These are phyloP conservation scores for Drosophila parvula DNA, from an alignment of 1,140 invertebrate species.

Conservation along the genomic window DNA sequence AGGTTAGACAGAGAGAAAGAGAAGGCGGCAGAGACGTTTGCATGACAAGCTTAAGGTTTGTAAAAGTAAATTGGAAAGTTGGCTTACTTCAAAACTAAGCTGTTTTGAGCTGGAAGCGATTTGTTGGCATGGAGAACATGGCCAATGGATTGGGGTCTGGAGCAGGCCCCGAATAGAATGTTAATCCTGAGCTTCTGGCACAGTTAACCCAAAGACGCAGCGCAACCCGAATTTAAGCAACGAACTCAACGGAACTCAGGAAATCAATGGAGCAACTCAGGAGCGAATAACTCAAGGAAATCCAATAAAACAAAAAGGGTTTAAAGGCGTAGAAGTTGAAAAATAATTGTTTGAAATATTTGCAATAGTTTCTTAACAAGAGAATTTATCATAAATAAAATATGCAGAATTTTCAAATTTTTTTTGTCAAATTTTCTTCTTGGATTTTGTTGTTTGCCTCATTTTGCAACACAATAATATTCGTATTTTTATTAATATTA, in stretches of 20 bases:
- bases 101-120: slow-evolving; percentile 62
- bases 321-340: slow-evolving; percentile 68
- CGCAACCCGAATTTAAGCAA: slow-evolving; percentile 72
- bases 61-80: slow-evolving; percentile 74
- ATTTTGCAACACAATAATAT: slow-evolving; percentile 62
- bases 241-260: slow-evolving; percentile 36
- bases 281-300: slow-evolving; percentile 48
- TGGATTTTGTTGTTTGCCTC: slow-evolving; percentile 62
- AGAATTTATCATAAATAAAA: slow-evolving; percentile 77
- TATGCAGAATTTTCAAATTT: slow-evolving; percentile 81
- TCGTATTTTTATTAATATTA: slow-evolving; percentile 50
- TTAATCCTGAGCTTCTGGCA: slow-evolving; percentile 53
- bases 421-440: slow-evolving; percentile 49
- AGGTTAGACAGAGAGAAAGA: slow-evolving; percentile 51
- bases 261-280: slow-evolving; percentile 28
- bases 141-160: slow-evolving; percentile 40
- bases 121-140: slow-evolving; percentile 52
- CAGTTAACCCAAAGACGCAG: slow-evolving; percentile 67
- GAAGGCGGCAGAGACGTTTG: slow-evolving; percentile 71
- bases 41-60: slow-evolving; percentile 74
- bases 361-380: slow-evolving; percentile 78
- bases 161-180: slow-evolving; percentile 47
- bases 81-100: slow-evolving; percentile 77
- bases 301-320: slow-evolving; percentile 36
- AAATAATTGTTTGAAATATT: slow-evolving; percentile 75